These are phyloP conservation scores for Cydia splendana DNA, from an alignment of 1,140 invertebrate genomes.

Conservation along the genomic window DNA sequence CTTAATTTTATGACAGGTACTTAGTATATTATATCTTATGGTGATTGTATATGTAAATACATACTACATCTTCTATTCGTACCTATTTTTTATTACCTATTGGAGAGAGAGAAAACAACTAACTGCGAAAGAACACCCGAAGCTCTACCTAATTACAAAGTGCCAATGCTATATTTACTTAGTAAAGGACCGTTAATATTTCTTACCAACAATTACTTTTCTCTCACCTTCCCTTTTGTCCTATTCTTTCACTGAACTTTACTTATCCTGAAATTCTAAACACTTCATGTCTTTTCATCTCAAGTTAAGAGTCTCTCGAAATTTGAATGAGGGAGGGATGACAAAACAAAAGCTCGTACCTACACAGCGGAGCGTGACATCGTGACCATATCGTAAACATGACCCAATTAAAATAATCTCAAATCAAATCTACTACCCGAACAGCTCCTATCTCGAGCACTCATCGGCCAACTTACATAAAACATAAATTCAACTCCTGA, in stretches of 20 bases:
- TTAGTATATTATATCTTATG: too few species aligned
- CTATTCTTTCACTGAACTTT: background rate
- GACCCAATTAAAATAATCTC: constrained; percentile 27
- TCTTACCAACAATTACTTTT: background rate
- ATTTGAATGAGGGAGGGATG: constrained; percentile 7
- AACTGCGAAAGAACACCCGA: too few species aligned
- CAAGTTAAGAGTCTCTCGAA: background rate
- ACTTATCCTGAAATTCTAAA: background rate
- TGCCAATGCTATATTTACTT: too few species aligned
- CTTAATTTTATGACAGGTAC: too few species aligned
- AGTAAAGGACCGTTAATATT: too few species aligned
- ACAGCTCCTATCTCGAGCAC: constrained; percentile 6
- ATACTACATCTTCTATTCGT: too few species aligned
- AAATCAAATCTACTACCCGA: constrained; percentile 20
- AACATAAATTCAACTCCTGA: background rate
- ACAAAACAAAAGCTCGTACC: constrained; percentile 3
- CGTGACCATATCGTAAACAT: constrained; percentile 22
- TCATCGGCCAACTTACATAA: background rate
- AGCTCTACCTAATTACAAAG: too few species aligned
- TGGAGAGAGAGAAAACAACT: too few species aligned
- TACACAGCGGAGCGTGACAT: constrained; percentile 13
- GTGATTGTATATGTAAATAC: too few species aligned
- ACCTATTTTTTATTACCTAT: too few species aligned
- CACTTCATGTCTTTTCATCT: background rate
- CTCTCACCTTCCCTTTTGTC: background rate